phyloP scores from a whole-genome alignment of 2,888 invertebrate species.

The Campoletis raptor region DNA sequence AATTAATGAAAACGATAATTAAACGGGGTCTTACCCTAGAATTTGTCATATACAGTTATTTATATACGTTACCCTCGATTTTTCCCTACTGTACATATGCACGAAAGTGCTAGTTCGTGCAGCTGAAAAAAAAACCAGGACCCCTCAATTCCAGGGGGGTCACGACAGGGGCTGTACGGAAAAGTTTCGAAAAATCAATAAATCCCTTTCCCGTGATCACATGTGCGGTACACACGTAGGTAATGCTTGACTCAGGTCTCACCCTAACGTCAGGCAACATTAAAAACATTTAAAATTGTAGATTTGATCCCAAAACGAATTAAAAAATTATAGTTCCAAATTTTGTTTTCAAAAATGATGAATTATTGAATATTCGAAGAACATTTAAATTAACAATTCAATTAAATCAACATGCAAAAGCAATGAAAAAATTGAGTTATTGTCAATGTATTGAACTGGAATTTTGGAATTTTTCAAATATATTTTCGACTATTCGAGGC shows the following conservation, averaged over 20 bases:
- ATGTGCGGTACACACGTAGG: conserved; percentile 39
- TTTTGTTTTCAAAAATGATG: background rate
- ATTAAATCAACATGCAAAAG: background rate
- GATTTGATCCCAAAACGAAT: background rate
- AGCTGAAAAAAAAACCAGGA: background rate
- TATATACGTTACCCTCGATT: background rate
- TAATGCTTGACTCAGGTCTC: background rate
- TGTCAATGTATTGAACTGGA: background rate
- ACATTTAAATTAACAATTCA: background rate
- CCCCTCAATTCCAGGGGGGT: conserved; percentile 17
- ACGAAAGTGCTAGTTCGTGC: conserved; percentile 5
- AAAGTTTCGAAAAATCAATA: conserved; percentile 64
- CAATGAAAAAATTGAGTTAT: too few species aligned
- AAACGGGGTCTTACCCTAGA: background rate
- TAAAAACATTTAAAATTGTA: background rate
- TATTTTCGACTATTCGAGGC: background rate
- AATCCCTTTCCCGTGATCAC: conserved; percentile 42
- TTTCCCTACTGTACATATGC: background rate
- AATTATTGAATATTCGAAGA: background rate
- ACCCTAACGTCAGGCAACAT: background rate
- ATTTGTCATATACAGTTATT: background rate
- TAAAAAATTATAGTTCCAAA: background rate
- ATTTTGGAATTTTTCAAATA: background rate
- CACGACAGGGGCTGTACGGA: conserved; percentile 18
- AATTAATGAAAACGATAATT: background rate